Evolutionary conservation across 2,888 invertebrate genomes (phyloP), one percentile per base, ranked within the genome.

Genomic region (Omphaloscelis lunosa): DNA sequence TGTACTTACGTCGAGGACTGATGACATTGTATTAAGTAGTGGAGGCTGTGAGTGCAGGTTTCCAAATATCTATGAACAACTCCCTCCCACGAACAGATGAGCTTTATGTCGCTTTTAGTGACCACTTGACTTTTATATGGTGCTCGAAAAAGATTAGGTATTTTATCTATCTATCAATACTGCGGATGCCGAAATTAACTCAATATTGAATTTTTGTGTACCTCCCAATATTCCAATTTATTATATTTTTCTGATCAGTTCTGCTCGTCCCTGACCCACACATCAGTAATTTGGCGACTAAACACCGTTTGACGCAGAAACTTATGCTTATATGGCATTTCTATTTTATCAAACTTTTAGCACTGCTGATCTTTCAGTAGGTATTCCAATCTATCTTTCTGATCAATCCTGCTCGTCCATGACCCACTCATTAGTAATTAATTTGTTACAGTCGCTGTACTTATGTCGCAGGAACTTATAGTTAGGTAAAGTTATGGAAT

Each of bases 121-220:
- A 34, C 65, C 80, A 78, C 80, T 80, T 53, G 34, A 59, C 27
- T 39, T 79, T 53, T 39, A 53, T 48, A 39, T 45, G 27, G 51
- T 39, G 23, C 27, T 2, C 65, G n/a, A 61, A 39, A 45, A 59
- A 66, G 59, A 80, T 79, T n/a, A 62, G 20, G 5, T 29, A 17
- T 51, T 48, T 56, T 79, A 77, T 78, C 72, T 79, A 77, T 78
- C 72, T 53, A 68, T 23, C 17, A 67, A 51, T 39, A 59, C 34
- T 9, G 12, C 27, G 51, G 17, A 59, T 29, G 27, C 23, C 17
- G n/a, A 48, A 63, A 23, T 51, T 5, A 51, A n/a, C n/a, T 58
- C 17, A 5, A 29, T 72, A 79, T 15, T 51, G 12, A 51, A 15
- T 8, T 34, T 62, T 29, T 5, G n/a, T 29, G 2, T 29, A 9